Evolutionary conservation across 1,140 invertebrate species (phyloP), one percentile per base, ranked within the genome.

Genomic region (Linepithema humile): DNA sequence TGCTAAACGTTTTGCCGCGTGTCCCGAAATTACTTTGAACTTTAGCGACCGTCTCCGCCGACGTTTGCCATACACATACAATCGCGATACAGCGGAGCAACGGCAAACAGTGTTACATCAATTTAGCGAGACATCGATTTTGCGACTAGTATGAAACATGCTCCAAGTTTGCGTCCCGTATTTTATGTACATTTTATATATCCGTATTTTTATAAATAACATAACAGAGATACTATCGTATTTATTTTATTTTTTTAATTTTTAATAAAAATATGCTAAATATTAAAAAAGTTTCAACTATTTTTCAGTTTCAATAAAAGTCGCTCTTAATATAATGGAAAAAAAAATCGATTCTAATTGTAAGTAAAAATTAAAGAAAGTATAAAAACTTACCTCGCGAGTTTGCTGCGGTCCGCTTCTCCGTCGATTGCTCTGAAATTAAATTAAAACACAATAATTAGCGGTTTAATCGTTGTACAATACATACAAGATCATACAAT

Each of bases 11-110:
- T 80, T 80, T 80, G 48, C 35, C 43, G 82, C 48, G 38, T 55
- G 62, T 48, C 32, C 65, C 40, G 53, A 82, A 80, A 84, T 69
- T 80, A 80, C 75, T 80, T 80, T 80, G 75, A 70, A 80, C 75
- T 80, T 80, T 80, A 55, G 64, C 50, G 75, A 80, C 75, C 32
- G 45, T 80, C 75, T 80, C 26, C 48, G 35, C 17, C 64, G 48
- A 80, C 64, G 75, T 80, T 80, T 80, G 35, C 75, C 35, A 12
- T 70, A 50, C 43, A 65, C 60, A 77, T 40, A 55, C 74, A 80
- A 55, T 48, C 48, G 26, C 23, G 35, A 43, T 70, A 80, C 64
- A 57, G 38, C n/a, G 6, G 50, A 80, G 64, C 38, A 78, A 78
- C 62, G 45, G 32, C 75, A 80, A 80, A 80, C 75, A 80, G 70